Evolutionary conservation across 2,797 vertebrate genomes (phyloP).

Genomic region (Synaphobranchus kaupii): DNA sequence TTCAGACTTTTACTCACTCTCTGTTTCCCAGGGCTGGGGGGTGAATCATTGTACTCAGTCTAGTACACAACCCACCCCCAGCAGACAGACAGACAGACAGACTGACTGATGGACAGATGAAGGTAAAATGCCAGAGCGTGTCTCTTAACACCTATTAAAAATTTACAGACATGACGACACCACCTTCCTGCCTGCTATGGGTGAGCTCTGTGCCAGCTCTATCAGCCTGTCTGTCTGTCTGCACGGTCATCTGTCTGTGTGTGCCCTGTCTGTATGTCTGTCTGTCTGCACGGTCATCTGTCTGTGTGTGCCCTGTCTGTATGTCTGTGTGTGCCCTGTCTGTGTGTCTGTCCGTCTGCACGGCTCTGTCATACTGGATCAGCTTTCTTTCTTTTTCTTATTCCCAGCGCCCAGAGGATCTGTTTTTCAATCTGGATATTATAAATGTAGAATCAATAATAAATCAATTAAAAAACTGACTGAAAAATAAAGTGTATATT

Average conservation of each 20-base stretch:
- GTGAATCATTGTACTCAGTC: not conserved
- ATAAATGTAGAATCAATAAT: too few species aligned
- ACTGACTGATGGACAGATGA: not conserved
- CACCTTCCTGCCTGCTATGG: not conserved
- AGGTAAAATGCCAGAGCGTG: not conserved
- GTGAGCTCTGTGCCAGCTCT: not conserved
- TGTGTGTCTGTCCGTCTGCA: too few species aligned
- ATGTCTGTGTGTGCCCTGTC: too few species aligned
- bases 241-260: not conserved
- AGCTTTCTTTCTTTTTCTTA: too few species aligned
- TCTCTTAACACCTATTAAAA: slow-evolving; percentile 2
- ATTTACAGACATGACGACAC: not conserved
- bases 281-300: not conserved
- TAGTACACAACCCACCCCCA: not conserved
- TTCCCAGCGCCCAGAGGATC: too few species aligned
- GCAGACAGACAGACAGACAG: not conserved
- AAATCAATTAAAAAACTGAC: not conserved
- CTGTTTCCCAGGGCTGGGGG: not conserved
- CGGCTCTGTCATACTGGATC: too few species aligned
- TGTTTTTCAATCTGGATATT: too few species aligned
- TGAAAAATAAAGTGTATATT: not conserved
- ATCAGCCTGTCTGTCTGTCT: not conserved
- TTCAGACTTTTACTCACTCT: not conserved
- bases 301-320: too few species aligned
- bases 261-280: not conserved